Evolutionary conservation across 2,888 invertebrate species (phyloP), one percentile per base, ranked within the genome.

Genomic region (Ectemnius continuus): DNA sequence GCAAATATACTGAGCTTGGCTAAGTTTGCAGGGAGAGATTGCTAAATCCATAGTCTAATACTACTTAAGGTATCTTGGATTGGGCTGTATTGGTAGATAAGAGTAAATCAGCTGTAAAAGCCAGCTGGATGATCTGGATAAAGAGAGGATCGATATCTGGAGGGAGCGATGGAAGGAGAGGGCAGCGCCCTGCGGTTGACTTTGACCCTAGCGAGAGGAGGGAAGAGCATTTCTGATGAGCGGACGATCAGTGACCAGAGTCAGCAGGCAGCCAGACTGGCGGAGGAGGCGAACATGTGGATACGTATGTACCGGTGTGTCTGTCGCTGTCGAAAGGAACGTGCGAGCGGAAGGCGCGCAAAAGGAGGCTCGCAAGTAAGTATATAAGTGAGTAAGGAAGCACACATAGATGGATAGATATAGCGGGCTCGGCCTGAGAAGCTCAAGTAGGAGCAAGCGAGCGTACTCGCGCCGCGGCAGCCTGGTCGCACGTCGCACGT

Each of bases 161-260:
- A 28, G 11, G 60, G 16, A 20, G 36, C 28, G 13, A 56, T 36
- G 18, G 46, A 52, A 66, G 26, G 23, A 28, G 56, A 57, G 61
- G 16, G 52, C 48, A 57, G 57, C 58, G 20, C 68, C 60, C 68
- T 60, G 73, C 63, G 70, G 75, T 82, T 82, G 82, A 82, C 84
- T 84, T 84, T 84, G 84, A 84, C 84, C 84, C 80, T 70, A 73
- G 70, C 71, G 67, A 72, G 67, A 72, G 70, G 67, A 73, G 73
- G 52, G 70, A 57, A 28, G 68, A 57, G 58, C 66, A 56, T 70
- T 67, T 63, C 66, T 72, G 48, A 52, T 52, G 16, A 16, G 5
- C n/a, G n/a, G 52, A 16, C 13, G 52, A 16, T 36, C 36, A 36
- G 36, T 36, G 36, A 36, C 36, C 36, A 36, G 36, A 36, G 5